Evolutionary conservation across 2,113 vertebrate genomes (phyloP).

Genomic region (Dipodomys spectabilis): DNA sequence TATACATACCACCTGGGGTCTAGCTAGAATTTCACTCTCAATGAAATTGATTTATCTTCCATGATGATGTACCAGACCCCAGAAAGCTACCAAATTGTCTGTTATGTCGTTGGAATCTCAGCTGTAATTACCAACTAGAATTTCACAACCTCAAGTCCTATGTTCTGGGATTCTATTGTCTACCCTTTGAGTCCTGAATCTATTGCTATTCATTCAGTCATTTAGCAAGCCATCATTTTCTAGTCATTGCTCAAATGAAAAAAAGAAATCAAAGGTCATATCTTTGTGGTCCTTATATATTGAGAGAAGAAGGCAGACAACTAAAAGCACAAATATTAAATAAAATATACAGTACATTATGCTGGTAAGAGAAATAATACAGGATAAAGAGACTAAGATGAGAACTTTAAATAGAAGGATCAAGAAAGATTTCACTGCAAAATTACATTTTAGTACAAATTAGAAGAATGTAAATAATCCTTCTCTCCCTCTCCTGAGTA

Average conservation of each 20-base stretch:
- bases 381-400: not conserved
- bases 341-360: not conserved
- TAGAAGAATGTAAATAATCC: not conserved
- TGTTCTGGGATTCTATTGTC: not conserved
- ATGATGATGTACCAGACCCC: not conserved
- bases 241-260: not conserved
- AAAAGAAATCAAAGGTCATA: not conserved
- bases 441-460: not conserved
- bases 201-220: not conserved
- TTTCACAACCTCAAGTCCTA: not conserved
- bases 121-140: not conserved
- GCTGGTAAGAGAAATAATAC: not conserved
- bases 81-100: not conserved
- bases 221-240: not conserved
- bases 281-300: not conserved
- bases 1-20: not conserved
- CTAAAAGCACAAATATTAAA: constrained; percentile 32
- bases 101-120: not conserved
- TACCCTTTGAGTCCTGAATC: not conserved
- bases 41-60: not conserved
- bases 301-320: not conserved
- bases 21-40: not conserved
- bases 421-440: not conserved
- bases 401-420: not conserved
- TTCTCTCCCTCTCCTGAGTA: too few relatives aligned